phyloP scores from a whole-genome alignment of 2,113 vertebrate species.

The Antechinus stuartii region DNA sequence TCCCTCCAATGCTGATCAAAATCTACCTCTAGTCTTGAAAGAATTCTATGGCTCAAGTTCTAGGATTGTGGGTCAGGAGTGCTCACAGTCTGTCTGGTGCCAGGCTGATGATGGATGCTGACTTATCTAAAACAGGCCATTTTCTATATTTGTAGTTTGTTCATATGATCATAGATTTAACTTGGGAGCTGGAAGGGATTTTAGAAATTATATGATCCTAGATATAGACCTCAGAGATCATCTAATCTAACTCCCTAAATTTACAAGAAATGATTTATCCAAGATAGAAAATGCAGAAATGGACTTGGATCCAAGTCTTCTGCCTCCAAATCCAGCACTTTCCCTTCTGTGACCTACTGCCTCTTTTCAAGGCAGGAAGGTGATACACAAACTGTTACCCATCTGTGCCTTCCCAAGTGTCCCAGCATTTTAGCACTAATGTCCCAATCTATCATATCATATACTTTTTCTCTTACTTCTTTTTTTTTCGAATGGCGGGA shows the following conservation, averaged over 20 bases:
- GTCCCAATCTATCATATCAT: neutral
- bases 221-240: neutral
- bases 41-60: neutral
- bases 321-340: neutral
- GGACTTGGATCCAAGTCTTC: neutral
- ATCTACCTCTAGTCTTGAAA: neutral
- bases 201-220: neutral
- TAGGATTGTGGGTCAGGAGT: neutral
- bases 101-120: neutral
- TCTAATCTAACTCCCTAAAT: neutral
- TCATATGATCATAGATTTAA: neutral
- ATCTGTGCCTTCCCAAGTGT: neutral
- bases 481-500: rapidly evolving
- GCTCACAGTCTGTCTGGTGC: neutral
- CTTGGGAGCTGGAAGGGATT: neutral
- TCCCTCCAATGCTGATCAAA: neutral
- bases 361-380: neutral
- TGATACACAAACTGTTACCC: neutral
- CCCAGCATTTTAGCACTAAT: neutral
- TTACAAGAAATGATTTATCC: neutral
- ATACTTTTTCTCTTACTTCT: neutral
- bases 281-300: neutral
- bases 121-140: neutral
- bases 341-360: neutral
- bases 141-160: neutral